phyloP scores from a whole-genome alignment of 2,797 vertebrate genomes.

The Trachops cirrhosus region DNA sequence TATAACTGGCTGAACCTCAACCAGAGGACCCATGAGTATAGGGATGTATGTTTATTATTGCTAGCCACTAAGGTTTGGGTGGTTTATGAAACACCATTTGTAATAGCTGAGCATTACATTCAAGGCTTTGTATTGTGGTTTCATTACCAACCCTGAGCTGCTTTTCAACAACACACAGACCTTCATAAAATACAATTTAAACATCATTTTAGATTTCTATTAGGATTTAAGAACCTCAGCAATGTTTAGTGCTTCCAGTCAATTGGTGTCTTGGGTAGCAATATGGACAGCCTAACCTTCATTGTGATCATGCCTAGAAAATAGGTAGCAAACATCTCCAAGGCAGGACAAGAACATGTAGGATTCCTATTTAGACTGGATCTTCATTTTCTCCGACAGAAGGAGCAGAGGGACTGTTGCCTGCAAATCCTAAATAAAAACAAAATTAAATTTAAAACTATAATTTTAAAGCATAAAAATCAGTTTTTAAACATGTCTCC shows the following conservation, averaged over 20 bases:
- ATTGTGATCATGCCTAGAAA: background rate
- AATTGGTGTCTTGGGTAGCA: background rate
- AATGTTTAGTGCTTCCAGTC: background rate
- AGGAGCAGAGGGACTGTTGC: background rate
- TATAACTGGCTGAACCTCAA: background rate
- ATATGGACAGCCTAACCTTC: background rate
- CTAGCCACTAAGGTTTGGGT: background rate
- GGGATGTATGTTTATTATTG: background rate
- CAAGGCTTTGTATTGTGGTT: background rate
- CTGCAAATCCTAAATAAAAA: background rate
- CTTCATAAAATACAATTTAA: background rate
- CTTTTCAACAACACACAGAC: background rate
- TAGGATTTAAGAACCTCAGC: background rate
- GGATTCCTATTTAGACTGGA: background rate
- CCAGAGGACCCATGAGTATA: background rate
- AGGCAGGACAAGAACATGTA: background rate
- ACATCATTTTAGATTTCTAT: background rate
- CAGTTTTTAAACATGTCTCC: background rate
- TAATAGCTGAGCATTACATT: background rate
- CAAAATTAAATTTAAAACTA: background rate
- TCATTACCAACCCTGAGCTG: background rate
- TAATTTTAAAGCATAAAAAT: background rate
- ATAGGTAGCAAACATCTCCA: background rate
- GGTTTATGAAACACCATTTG: background rate
- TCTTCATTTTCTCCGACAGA: background rate